phyloP scores from a whole-genome alignment of 2,888 invertebrate genomes.

The Drosophila maculinotata region DNA sequence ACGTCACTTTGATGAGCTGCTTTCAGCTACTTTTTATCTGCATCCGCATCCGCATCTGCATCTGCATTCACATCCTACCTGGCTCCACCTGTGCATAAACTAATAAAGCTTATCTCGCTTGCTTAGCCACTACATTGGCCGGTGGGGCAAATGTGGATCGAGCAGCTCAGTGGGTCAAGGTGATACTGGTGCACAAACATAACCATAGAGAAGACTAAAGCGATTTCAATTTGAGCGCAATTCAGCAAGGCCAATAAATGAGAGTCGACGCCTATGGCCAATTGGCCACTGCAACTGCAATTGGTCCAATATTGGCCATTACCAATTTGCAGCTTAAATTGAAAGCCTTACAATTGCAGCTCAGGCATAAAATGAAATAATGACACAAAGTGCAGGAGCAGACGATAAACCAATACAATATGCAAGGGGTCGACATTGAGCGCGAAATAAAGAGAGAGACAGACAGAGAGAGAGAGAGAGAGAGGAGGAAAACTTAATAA shows the following conservation, averaged over 20 bases:
- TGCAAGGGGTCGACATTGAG: not conserved
- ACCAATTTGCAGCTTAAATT: slow-evolving; percentile 75
- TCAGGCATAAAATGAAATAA: slow-evolving; percentile 74
- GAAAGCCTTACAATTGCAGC: slow-evolving; percentile 75
- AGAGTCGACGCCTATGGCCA: slow-evolving; percentile 10
- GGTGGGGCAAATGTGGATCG: slow-evolving; percentile 39
- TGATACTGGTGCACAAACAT: slow-evolving; percentile 20
- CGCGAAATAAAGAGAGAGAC: not conserved
- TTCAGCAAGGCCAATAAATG: slow-evolving; percentile 16
- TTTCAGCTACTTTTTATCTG: slow-evolving; percentile 37
- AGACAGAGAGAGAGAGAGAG: slow-evolving; percentile 5
- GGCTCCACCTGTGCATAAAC: slow-evolving; percentile 56
- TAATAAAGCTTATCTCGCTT: slow-evolving; percentile 74
- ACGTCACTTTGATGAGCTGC: slow-evolving; percentile 38
- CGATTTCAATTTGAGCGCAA: slow-evolving; percentile 17
- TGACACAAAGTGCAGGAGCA: slow-evolving; percentile 56
- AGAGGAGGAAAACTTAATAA: slow-evolving; percentile 66
- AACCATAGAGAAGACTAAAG: not conserved
- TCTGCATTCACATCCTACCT: slow-evolving; percentile 8
- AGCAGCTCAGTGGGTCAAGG: slow-evolving; percentile 63
- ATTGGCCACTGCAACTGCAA: slow-evolving; percentile 30
- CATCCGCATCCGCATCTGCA: slow-evolving; percentile 10
- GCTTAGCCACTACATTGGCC: slow-evolving; percentile 28
- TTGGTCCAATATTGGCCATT: slow-evolving; percentile 66
- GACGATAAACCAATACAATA: slow-evolving; percentile 12